Evolutionary conservation across 2,888 invertebrate species (phyloP), one percentile per base, ranked within the genome.

Genomic region (Eupeodes luniger): DNA sequence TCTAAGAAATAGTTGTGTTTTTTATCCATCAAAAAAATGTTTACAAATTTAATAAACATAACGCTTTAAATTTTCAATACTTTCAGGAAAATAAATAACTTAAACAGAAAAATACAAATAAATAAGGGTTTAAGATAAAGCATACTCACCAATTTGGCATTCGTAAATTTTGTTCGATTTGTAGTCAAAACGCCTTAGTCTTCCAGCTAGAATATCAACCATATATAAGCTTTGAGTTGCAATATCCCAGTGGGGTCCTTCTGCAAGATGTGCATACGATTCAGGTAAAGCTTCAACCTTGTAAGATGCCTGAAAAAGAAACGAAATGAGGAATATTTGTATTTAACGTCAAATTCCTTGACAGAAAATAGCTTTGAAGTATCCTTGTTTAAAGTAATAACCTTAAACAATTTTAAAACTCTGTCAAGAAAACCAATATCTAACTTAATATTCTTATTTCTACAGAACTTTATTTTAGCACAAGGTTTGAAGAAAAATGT

Each of bases 171-270:
- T 6, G 94, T 94, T 89, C 94, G 89, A 88, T 4, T 82, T 83
- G 47, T 88, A 90, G 70, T 90, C 90, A 81, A 89, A 90, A 27
- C 90, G 90, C 82, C 81, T 74, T 27, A 91, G 83, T 36, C 83
- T 89, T 64, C 85, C 90, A 55, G 79, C 89, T 66, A 90, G 86
- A 90, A 96, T 95, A 92, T 96, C 95, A 89, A 95, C 95, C 92
- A 95, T 96, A 93, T 95, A 96, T 10, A 96, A 94, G 70, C 94
- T 95, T 91, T 96, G 95, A 51, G 94, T 94, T 40, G 92, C 92
- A 49, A 94, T 93, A 92, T 96, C 95, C 96, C 96, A 96, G 92
- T 96, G 96, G 0, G 96, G 96, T 19, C 96, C 96, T 93, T 96
- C 96, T 80, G 96, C 96, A 67, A 59, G 14, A 59, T 34, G 34